These are phyloP conservation scores for Scylla paramamosain DNA, from an alignment of 1,140 invertebrate species.

Conservation along the genomic window DNA sequence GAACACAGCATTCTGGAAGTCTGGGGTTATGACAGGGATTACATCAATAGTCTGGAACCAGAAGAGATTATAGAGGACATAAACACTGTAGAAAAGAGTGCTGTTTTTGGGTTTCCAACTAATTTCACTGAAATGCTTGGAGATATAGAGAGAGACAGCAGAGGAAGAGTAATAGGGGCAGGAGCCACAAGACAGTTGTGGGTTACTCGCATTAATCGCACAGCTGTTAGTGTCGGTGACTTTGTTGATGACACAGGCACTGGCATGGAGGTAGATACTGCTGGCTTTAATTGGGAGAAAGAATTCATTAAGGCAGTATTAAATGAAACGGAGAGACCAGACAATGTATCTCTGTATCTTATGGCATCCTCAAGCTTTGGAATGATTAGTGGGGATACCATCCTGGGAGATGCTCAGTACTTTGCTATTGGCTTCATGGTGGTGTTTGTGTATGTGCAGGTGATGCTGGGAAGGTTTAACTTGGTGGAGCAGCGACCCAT, in stretches of 20 bases:
- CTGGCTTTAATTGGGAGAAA: conserved; percentile 74
- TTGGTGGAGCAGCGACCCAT: conserved; percentile 81
- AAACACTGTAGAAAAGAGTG: conserved; percentile 80
- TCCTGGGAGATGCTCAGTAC: conserved; percentile 82
- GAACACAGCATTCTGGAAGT: conserved; percentile 76
- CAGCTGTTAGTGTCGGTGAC: conserved; percentile 84
- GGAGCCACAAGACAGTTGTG: conserved; percentile 84
- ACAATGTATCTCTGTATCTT: conserved; percentile 68
- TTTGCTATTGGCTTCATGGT: conserved; percentile 82
- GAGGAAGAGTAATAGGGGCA: conserved; percentile 85
- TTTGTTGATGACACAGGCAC: conserved; percentile 87
- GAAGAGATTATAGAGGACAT: conserved; percentile 73
- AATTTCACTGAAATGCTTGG: conserved; percentile 85
- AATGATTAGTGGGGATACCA: conserved; percentile 78
- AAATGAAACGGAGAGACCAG: conserved; percentile 53
- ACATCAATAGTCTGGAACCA: conserved; percentile 62
- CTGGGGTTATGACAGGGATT: conserved; percentile 73
- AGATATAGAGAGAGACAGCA: conserved; percentile 83
- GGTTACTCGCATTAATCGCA: conserved; percentile 86
- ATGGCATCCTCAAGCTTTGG: conserved; percentile 75
- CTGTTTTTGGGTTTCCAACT: conserved; percentile 84
- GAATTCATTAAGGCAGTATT: conserved; percentile 62
- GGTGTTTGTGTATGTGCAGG: conserved; percentile 83
- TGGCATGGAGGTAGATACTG: conserved; percentile 85
- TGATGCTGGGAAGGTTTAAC: conserved; percentile 83